Conservation (phyloP, 2,888 invertebrate genomes). For the Asteroscopus sphinx region DNA sequence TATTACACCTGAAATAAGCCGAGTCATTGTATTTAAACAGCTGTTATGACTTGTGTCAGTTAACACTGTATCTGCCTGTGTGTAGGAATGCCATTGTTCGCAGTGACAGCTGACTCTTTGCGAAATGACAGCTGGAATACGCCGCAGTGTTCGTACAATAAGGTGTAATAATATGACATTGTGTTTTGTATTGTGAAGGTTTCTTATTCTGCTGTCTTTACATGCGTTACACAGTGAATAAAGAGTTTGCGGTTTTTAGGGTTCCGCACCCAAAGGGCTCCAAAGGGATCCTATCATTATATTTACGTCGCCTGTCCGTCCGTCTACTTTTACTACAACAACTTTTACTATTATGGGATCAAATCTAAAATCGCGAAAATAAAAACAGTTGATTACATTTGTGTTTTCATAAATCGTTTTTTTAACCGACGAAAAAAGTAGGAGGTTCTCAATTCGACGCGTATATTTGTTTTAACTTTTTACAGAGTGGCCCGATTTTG, state of each 20-base stretch:
- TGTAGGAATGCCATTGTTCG: constrained; percentile 46
- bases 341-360: no score
- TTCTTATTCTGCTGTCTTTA: constrained; percentile 30
- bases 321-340: no score
- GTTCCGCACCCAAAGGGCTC: no score
- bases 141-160: constrained; percentile 31
- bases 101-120: constrained; percentile 54
- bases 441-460: no score
- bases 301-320: no score
- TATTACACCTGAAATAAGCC: constrained; percentile 34
- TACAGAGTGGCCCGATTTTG: no score
- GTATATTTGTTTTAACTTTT: no score
- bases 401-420: no score
- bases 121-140: constrained; percentile 57
- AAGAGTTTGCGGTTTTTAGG: constrained; percentile 4
- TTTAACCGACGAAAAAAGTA: no score
- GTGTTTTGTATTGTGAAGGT: constrained; percentile 44
- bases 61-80: constrained; percentile 44
- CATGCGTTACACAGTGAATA: neutral
- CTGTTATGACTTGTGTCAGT: constrained; percentile 57
- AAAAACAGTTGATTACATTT: no score
- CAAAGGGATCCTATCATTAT: no score
- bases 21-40: constrained; percentile 44
- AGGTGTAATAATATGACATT: constrained; percentile 46
- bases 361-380: no score